Evolutionary conservation across 2,113 vertebrate species (phyloP).

Genomic region (Cygnus atratus): DNA sequence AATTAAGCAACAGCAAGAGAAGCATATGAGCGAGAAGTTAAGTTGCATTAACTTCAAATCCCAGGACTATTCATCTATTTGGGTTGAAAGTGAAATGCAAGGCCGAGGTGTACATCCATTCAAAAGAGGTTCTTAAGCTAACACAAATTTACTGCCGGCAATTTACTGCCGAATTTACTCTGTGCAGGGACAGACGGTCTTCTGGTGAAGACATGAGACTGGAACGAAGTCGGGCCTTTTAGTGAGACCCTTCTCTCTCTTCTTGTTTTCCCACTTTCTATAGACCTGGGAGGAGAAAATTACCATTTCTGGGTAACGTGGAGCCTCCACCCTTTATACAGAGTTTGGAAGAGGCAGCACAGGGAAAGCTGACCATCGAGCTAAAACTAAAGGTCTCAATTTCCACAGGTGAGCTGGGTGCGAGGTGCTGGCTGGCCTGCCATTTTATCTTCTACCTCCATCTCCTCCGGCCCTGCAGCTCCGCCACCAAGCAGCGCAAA

Average conservation of each 20-base stretch:
- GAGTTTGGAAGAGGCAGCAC: background rate
- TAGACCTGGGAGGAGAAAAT: background rate
- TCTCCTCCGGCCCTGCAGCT: background rate
- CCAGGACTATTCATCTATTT: background rate
- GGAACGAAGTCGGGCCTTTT: background rate
- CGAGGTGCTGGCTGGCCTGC: background rate
- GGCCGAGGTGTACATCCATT: background rate
- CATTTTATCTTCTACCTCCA: background rate
- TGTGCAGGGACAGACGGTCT: background rate
- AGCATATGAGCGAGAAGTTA: background rate
- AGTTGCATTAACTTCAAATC: slow-evolving; percentile 35
- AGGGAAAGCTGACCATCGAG: background rate
- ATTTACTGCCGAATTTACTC: background rate
- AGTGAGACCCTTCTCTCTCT: background rate
- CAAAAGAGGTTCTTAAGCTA: background rate
- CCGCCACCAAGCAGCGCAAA: background rate
- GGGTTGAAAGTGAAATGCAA: background rate
- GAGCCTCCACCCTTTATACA: background rate
- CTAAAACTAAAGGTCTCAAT: background rate
- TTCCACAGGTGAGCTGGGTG: background rate
- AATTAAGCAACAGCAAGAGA: slow-evolving; percentile 26
- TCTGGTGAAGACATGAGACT: background rate
- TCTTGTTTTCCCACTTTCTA: background rate
- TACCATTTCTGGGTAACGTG: background rate
- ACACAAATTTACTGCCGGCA: background rate